Base-by-base conservation (phyloP, 92 coral and sea anemone species). In the Montipora capitata region DNA sequence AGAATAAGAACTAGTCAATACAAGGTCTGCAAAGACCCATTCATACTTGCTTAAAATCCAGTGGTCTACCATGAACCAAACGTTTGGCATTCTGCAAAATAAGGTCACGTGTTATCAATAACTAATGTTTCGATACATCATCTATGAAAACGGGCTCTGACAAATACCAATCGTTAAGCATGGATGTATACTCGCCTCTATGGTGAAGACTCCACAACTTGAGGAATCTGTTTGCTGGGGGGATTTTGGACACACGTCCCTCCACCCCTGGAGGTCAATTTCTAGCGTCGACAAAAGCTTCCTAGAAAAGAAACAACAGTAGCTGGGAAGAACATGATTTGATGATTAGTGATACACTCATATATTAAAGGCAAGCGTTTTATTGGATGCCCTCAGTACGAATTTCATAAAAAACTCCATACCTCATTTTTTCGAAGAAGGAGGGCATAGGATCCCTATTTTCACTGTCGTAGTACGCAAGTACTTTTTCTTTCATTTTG, bases 1-100 rank as follows among this genome's bases (percentile, higher is more conserved):
- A n/a, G n/a, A n/a, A n/a, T n/a, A n/a, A n/a, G n/a, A n/a, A n/a
- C n/a, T n/a, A n/a, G n/a, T n/a, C n/a, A n/a, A n/a, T n/a, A n/a
- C n/a, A n/a, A n/a, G n/a, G n/a, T n/a, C n/a, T n/a, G n/a, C n/a
- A n/a, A n/a, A n/a, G n/a, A n/a, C n/a, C n/a, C n/a, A n/a, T n/a
- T n/a, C n/a, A n/a, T n/a, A n/a, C n/a, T n/a, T n/a, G 27, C 27
- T 20, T 20, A 20, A 20, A 20, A 20, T 20, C 27, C 27, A 45
- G 8, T 45, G 51, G 1, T 45, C 71, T 66, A 14, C 40, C 40
- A n/a, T 66, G 39, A 17, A 66, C 71, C 71, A 66, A n/a, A 66
- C 71, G 71, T 66, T 66, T 66, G 71, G 71, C 71, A 66, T n/a
- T 66, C 71, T 66, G 71, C 71, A 27, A 66, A 66, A 17, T n/a